Evolutionary conservation across 1,140 invertebrate genomes (phyloP).

Genomic region (Palaemon carinicauda): DNA sequence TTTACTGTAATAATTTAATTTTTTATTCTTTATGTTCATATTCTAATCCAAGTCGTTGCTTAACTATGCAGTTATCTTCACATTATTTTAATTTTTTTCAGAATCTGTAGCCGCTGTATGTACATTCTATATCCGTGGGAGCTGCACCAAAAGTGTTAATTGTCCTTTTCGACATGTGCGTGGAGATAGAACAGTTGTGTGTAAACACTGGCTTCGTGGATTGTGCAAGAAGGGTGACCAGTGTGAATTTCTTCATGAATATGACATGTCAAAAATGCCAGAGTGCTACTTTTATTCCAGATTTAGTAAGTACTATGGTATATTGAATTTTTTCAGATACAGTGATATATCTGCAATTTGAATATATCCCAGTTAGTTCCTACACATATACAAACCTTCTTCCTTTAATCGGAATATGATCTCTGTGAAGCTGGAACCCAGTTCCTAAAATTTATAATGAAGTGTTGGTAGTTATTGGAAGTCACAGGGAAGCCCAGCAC

Average conservation of each 20-base stretch:
- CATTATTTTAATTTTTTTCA: slow-evolving; percentile 67
- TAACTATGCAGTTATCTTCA: background rate
- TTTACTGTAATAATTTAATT: no score
- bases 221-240: slow-evolving; percentile 99
- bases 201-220: slow-evolving; percentile 99
- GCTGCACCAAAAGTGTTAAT: slow-evolving; percentile 84
- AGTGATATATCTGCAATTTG: no score
- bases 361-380: no score
- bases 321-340: no score
- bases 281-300: slow-evolving; percentile 99
- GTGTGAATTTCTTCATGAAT: slow-evolving; percentile 99
- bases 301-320: slow-evolving; percentile 74
- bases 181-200: slow-evolving; percentile 98
- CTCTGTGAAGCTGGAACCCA: no score
- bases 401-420: no score
- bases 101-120: slow-evolving; percentile 97
- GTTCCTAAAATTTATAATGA: no score
- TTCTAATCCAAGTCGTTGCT: background rate
- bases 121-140: slow-evolving; percentile 85
- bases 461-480: no score
- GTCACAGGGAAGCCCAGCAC: no score
- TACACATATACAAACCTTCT: no score
- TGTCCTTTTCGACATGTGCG: slow-evolving; percentile 97
- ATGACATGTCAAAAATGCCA: slow-evolving; percentile 99
- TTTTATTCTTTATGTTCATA: no score